Percentiles rank a stretch among this genome's conserved stretches.
Evolutionary conservation across 2,888 invertebrate species (phyloP).

Genomic region (Ctena decussata): DNA sequence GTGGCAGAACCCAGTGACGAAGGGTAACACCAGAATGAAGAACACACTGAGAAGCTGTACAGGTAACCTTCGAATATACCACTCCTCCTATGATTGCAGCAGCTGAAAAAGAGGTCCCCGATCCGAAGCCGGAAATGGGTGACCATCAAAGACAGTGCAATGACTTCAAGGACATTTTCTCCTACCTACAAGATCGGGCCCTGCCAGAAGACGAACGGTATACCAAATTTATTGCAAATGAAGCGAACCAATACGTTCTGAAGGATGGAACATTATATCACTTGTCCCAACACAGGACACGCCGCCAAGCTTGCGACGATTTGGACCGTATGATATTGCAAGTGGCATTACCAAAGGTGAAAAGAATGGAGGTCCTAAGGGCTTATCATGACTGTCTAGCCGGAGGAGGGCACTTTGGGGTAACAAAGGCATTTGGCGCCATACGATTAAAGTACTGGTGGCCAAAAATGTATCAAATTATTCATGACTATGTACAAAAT

Average conservation of each 20-base stretch:
- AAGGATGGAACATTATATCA: constrained; percentile 1
- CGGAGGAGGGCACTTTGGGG: constrained; percentile 43
- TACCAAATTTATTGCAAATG: not conserved
- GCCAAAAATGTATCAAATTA: constrained; percentile 54
- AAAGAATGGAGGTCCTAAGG: not conserved
- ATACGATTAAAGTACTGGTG: constrained; percentile 44
- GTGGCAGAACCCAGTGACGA: not conserved
- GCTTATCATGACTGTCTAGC: constrained; percentile 45
- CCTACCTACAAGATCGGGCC: not conserved
- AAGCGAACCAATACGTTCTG: not conserved
- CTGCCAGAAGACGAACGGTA: constrained; percentile 1
- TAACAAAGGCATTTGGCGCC: constrained; percentile 28
- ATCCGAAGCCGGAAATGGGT: not conserved
- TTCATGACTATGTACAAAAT: constrained; percentile 43
- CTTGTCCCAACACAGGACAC: constrained; percentile 4
- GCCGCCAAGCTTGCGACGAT: not conserved
- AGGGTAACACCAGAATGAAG: not conserved
- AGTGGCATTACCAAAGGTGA: constrained; percentile 42
- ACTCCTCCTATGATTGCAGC: not conserved
- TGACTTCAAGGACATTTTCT: not conserved
- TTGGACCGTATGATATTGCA: constrained; percentile 33
- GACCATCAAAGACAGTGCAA: not conserved
- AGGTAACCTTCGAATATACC: not conserved
- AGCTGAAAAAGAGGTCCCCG: not conserved
- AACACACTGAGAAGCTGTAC: too few species aligned